These are phyloP conservation scores for Sigmodon hispidus DNA, from an alignment of 2,113 vertebrate species.

Conservation along the genomic window DNA sequence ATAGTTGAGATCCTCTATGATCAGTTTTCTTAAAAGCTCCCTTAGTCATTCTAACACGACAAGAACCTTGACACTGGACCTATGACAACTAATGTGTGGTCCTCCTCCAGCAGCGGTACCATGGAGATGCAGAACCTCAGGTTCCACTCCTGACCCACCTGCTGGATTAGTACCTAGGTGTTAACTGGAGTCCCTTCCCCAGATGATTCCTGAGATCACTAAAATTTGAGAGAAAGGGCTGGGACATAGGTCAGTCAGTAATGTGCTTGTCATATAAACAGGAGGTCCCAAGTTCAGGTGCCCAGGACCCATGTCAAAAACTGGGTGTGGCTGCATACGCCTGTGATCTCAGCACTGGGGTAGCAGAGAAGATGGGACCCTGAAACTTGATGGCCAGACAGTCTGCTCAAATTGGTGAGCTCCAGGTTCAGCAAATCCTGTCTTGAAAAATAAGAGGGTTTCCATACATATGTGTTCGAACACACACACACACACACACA, in stretches of 20 bases:
- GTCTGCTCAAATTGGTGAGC: background rate
- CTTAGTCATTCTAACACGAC: background rate
- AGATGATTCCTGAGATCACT: too few species aligned
- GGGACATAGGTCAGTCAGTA: background rate
- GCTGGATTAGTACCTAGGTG: background rate
- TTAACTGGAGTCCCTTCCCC: background rate
- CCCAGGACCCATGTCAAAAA: too few species aligned
- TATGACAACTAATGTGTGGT: background rate
- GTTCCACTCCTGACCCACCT: background rate
- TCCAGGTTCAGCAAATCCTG: background rate
- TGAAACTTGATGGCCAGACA: background rate
- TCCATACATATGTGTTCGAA: background rate
- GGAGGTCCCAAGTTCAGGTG: background rate
- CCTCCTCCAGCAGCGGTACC: background rate
- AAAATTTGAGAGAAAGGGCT: background rate
- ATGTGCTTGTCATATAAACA: background rate
- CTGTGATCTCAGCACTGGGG: background rate
- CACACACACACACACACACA: background rate
- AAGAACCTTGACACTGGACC: background rate
- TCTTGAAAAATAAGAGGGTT: background rate
- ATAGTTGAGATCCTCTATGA: background rate
- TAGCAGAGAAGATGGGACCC: background rate
- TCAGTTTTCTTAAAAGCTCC: background rate
- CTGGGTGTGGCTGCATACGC: too few species aligned
- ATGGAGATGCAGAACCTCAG: background rate